Conservation (phyloP, 1,140 invertebrate genomes). For the Triops longicaudatus region DNA sequence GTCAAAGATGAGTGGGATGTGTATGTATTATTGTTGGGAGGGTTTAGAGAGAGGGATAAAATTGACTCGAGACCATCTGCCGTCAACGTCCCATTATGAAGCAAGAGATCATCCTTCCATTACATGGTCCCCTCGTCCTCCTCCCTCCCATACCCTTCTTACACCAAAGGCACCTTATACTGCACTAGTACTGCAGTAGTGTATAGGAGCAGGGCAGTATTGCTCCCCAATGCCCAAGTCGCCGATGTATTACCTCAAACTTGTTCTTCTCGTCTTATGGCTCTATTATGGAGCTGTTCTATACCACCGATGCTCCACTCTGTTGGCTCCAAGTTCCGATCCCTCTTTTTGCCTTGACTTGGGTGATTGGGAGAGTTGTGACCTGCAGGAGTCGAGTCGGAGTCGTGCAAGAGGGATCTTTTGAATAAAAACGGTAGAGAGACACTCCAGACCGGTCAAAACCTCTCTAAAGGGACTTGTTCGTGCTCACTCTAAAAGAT, state of each 20-base stretch:
- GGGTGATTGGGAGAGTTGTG: background rate
- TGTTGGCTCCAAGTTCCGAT: background rate
- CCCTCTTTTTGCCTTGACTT: background rate
- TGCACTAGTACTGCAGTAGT: no score
- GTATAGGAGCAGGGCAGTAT: background rate
- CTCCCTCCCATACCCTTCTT: background rate
- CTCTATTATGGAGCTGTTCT: background rate
- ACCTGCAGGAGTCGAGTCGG: background rate
- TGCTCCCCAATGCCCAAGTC: slow-evolving; percentile 13
- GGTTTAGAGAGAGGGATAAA: background rate
- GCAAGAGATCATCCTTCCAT: slow-evolving; percentile 11
- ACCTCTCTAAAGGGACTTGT: background rate
- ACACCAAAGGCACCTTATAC: no score
- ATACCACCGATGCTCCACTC: background rate
- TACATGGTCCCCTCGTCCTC: background rate
- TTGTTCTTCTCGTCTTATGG: background rate
- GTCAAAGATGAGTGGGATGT: slow-evolving; percentile 1
- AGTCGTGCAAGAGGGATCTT: background rate
- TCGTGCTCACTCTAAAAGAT: background rate
- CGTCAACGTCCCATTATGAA: slow-evolving; percentile 11
- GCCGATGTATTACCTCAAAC: background rate
- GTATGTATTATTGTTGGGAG: slow-evolving; percentile 2
- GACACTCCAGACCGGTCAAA: background rate
- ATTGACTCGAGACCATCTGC: slow-evolving; percentile 14
- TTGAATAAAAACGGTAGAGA: background rate